Evolutionary conservation across 2,113 vertebrate species (phyloP).

Genomic region (Brachyistius frenatus): DNA sequence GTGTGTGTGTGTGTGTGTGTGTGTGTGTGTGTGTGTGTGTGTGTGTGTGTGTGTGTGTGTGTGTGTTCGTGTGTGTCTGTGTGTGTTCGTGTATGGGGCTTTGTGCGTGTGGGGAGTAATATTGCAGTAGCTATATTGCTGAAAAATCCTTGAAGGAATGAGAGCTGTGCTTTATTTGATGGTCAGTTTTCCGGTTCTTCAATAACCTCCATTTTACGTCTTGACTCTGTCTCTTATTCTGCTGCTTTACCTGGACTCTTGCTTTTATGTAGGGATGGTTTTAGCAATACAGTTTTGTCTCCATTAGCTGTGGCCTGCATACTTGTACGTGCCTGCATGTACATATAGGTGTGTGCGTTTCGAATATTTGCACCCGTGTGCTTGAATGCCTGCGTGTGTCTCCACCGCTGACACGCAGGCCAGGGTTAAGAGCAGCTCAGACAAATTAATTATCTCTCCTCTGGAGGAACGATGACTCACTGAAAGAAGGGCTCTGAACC

Average conservation of each 20-base stretch:
- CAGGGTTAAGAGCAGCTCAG: slow-evolving; percentile 74
- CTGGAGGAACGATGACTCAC: slow-evolving; percentile 65
- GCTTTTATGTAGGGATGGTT: slow-evolving; percentile 13
- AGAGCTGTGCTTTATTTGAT: slow-evolving; percentile 54
- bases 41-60: background rate
- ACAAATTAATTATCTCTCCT: slow-evolving; percentile 77
- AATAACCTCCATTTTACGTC: slow-evolving; percentile 38
- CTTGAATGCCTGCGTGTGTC: slow-evolving; percentile 23
- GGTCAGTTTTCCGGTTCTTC: slow-evolving; percentile 49
- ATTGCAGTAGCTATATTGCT: slow-evolving; percentile 71
- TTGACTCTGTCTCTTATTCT: slow-evolving; percentile 10
- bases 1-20: slow-evolving; percentile 18
- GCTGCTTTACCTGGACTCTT: slow-evolving; percentile 4
- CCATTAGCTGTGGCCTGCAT: slow-evolving; percentile 23
- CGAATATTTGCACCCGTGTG: slow-evolving; percentile 47
- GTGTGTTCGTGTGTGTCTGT: slow-evolving; percentile 14
- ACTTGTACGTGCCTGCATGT: slow-evolving; percentile 17
- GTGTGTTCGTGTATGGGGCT: slow-evolving; percentile 34
- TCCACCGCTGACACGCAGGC: slow-evolving; percentile 48
- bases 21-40: slow-evolving; percentile 10
- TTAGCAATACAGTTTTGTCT: slow-evolving; percentile 36
- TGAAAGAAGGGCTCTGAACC: slow-evolving; percentile 57
- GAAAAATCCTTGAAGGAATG: slow-evolving; percentile 70
- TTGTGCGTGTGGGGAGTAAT: slow-evolving; percentile 56
- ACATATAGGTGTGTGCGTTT: slow-evolving; percentile 20